Base-by-base conservation (phyloP, 2,888 invertebrate genomes). In the Melanophora roralis region DNA sequence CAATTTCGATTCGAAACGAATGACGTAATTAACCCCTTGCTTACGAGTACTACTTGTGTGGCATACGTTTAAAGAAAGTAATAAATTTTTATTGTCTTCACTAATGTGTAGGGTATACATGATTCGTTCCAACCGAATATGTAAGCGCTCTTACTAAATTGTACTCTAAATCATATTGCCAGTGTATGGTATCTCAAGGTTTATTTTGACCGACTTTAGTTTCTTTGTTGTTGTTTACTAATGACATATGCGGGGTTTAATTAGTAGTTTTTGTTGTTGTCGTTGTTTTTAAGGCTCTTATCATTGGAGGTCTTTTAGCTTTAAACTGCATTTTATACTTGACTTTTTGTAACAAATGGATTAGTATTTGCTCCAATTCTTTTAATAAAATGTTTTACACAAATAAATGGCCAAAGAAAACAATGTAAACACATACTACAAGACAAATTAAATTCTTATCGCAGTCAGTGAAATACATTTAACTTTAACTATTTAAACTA, bases 301-400 rank as follows among this genome's bases (percentile, higher is more conserved):
- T 79, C 79, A 79, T 79, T 79, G 79, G 79, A 79, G 79, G 79
- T 79, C 75, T 75, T 79, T 75, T 67, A 67, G 71, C 43, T 71
- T 75, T 79, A 74, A 27, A 72, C 65, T 75, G 75, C 79, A 75
- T 67, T 75, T 75, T 79, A 79, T 75, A 79, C 79, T 79, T 79
- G 79, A 79, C 79, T 75, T 71, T 75, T 79, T 71, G 69, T 74
- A 74, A 65, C 67, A 79, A 79, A 69, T 79, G 78, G 64, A 72
- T 69, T 68, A 69, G 23, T 71, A 72, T 79, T 75, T 79, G 75
- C 79, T 79, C 71, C 53, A 79, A 79, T 79, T 79, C 71, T 79
- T 73, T 60, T n/a, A n/a, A n/a, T n/a, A 53, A 64, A 49, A 49
- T 47, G 32, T 64, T 76, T 67, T 64, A 69, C 47, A 38, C 51